Percentiles rank a stretch among this genome's conserved stretches.
phyloP scores from a whole-genome alignment of 2,797 vertebrate species.

The Cichlasoma orientale region DNA sequence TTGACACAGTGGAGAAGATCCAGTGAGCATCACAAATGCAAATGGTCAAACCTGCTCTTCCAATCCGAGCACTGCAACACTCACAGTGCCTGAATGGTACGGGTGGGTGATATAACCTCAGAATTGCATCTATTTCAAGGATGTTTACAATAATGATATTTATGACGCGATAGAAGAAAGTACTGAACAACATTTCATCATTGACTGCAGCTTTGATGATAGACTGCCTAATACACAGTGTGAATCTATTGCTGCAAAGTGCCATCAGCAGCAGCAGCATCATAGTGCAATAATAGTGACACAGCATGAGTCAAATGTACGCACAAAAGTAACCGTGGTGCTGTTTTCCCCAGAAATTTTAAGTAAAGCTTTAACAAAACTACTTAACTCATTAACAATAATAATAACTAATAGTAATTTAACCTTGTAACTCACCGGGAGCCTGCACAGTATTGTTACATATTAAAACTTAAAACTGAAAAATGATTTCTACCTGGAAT shows the following conservation, averaged over 20 bases:
- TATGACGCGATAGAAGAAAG: neutral
- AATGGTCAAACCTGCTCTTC: neutral
- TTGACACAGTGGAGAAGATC: neutral
- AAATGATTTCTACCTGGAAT: neutral
- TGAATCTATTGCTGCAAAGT: neutral
- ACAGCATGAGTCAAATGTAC: neutral
- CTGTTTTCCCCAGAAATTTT: neutral
- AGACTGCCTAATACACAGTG: neutral
- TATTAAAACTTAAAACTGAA: neutral
- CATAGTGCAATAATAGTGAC: neutral
- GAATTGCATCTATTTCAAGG: neutral
- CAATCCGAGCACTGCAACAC: neutral
- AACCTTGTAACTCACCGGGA: neutral
- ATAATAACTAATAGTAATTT: neutral
- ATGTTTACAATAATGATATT: neutral
- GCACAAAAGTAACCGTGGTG: neutral
- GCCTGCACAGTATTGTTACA: neutral
- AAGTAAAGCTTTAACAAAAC: neutral
- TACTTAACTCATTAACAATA: neutral
- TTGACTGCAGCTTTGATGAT: neutral
- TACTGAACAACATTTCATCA: neutral
- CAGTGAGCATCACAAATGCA: neutral
- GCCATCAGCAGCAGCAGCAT: neutral
- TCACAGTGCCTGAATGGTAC: neutral
- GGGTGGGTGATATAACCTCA: neutral